These are phyloP conservation scores for Glossosoma conforme DNA, from an alignment of 1,140 invertebrate species.

Conservation along the genomic window DNA sequence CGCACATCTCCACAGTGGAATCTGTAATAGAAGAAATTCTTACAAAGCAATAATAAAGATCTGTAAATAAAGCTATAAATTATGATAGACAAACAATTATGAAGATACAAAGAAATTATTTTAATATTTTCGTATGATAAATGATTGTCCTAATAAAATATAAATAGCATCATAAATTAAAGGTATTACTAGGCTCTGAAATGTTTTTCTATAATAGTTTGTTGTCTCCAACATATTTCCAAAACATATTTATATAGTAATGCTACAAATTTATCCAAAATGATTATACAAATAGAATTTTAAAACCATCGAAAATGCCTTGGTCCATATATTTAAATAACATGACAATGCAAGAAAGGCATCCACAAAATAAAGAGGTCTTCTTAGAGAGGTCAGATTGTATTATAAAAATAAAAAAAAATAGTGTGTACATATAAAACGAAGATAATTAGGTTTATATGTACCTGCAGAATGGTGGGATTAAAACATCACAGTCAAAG, in stretches of 20 bases:
- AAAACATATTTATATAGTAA: no score
- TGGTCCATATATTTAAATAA: not conserved
- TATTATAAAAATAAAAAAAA: not conserved
- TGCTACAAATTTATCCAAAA: no score
- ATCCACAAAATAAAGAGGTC: not conserved
- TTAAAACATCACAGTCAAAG: constrained; percentile 33
- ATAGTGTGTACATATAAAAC: not conserved
- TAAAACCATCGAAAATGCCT: no score
- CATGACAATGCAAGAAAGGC: not conserved
- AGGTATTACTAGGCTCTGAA: not conserved
- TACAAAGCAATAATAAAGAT: not conserved
- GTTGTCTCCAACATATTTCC: no score
- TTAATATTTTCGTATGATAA: not conserved
- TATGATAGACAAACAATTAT: not conserved
- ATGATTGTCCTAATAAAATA: not conserved
- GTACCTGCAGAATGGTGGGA: constrained; percentile 42
- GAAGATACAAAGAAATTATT: not conserved
- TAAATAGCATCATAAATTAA: not conserved
- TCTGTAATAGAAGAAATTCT: constrained; percentile 32
- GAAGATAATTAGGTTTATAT: constrained; percentile 16
- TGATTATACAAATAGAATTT: no score
- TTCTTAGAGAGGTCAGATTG: not conserved
- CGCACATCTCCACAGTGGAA: constrained; percentile 42
- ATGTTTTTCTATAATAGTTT: no score
- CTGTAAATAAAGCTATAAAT: not conserved